Conservation (phyloP, 2,113 vertebrate species). For the Alligator mississippiensis region DNA sequence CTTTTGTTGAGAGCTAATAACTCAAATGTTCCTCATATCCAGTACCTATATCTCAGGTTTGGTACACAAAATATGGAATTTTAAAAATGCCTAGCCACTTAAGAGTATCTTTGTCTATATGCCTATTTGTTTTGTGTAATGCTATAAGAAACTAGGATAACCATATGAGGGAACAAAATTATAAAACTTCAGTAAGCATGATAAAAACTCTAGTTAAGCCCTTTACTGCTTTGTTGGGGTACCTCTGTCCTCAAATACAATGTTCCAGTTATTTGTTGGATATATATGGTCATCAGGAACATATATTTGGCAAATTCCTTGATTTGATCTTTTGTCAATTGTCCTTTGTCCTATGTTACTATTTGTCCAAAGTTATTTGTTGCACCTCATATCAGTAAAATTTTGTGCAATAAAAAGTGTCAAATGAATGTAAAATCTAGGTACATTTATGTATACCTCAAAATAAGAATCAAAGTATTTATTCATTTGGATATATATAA, state of each 20-base stretch:
- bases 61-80: background rate
- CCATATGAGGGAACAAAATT: background rate
- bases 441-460: background rate
- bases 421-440: background rate
- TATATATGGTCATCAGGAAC: too few species aligned
- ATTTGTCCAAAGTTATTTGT: background rate
- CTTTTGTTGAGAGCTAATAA: background rate
- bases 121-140: background rate
- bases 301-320: background rate
- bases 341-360: background rate
- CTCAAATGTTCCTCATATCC: background rate
- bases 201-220: background rate
- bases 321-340: background rate
- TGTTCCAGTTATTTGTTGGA: background rate
- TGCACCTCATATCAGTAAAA: background rate
- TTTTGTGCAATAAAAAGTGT: background rate
- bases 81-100: background rate
- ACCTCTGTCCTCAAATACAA: background rate
- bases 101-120: background rate
- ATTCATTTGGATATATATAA: background rate
- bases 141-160: background rate
- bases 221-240: background rate
- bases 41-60: background rate
- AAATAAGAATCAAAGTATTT: background rate
- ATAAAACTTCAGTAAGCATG: background rate